Base-by-base conservation (phyloP, 2,113 vertebrate genomes). In the Caranx melampygus region DNA sequence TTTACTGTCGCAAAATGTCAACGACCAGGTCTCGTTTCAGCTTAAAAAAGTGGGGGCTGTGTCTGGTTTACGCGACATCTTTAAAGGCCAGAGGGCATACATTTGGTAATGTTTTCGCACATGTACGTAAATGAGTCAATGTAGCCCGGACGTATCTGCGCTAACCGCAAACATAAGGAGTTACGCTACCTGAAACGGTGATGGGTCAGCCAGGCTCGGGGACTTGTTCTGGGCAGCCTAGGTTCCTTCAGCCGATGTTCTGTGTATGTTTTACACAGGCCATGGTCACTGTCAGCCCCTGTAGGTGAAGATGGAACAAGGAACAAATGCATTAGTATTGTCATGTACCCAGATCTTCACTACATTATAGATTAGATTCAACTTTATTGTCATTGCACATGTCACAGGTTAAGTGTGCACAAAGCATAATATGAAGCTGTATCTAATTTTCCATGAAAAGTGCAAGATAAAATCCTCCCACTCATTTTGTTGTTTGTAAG, bases 61-160 rank as follows among this genome's bases (percentile, higher is more conserved):
- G 14, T 70, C 44, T 55, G 40, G 21, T 74, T 9, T 54, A 4
- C 2, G 1, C n/a, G 42, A 8, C 20, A 10, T n/a, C 26, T 0
- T 5, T 2, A 6, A 35, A 18, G 20, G 9, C 11, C 15, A 4
- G 1, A 52, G 21, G 35, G 37, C 8, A 3, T 6, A 37, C 4
- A 21, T 33, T 12, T 18, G 4, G 51, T 6, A 70, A 35, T 55
- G 3, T 14, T 10, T 57, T 3, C 13, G 6, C 4, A 26, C 5
- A 34, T 34, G 0, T 26, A 21, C 2, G n/a, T 18, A 1, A 0
- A 11, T 10, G 3, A 4, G 12, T 33, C 11, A 15, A 0, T 13
- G 3, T 54, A 0, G 31, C 55, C 51, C 8, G 0, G 21, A 31
- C 15, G 8, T 13, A 6, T 3, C 34, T 52, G 47, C 15, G 35